These are phyloP conservation scores for Philonicus albiceps DNA, from an alignment of 2,888 invertebrate species.

Conservation along the genomic window DNA sequence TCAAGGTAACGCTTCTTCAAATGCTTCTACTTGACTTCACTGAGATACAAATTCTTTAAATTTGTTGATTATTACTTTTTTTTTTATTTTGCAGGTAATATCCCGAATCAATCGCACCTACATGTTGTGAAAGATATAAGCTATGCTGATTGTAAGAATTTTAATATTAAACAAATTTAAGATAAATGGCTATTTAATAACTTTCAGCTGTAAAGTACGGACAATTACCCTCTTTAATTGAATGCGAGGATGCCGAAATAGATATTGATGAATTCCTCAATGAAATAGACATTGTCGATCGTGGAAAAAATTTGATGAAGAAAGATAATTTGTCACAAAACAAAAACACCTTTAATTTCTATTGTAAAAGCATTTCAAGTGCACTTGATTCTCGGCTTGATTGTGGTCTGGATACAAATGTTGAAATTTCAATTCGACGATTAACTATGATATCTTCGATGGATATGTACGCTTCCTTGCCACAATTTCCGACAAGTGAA, in stretches of 20 bases:
- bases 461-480: constrained; percentile 61
- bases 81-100: constrained; percentile 7
- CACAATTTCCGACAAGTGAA: constrained; percentile 60
- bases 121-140: constrained; percentile 47
- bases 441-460: constrained; percentile 71
- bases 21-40: not conserved
- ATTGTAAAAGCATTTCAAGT: constrained; percentile 68
- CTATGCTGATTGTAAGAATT: constrained; percentile 47
- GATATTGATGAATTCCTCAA: constrained; percentile 75
- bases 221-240: constrained; percentile 74
- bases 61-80: not conserved
- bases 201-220: constrained; percentile 58
- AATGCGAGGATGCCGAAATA: constrained; percentile 83
- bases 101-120: not conserved
- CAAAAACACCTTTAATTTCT: constrained; percentile 61
- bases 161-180: not conserved
- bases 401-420: constrained; percentile 77
- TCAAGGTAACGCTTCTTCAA: not conserved
- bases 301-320: constrained; percentile 68
- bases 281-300: constrained; percentile 72
- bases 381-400: constrained; percentile 82
- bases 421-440: constrained; percentile 78
- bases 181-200: not conserved
- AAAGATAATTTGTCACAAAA: constrained; percentile 61
- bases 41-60: not conserved